phyloP scores from a whole-genome alignment of 92 coral and sea anemone species.

The Zoanthus solanderi region DNA sequence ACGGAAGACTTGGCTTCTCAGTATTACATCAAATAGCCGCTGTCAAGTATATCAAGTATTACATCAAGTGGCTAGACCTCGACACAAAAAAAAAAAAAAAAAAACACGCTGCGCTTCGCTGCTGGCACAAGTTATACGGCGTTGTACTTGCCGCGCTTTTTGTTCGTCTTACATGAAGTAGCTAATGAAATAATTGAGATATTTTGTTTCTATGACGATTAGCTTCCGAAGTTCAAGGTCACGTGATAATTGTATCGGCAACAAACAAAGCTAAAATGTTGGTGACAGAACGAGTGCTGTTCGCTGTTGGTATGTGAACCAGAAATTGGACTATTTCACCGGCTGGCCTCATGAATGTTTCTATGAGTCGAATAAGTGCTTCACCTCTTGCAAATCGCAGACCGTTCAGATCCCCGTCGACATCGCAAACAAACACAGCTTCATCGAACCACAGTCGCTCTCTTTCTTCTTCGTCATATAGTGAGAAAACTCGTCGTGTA shows the following conservation, averaged over 20 bases:
- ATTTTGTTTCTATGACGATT: constrained; percentile 46
- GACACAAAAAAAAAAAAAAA: no score
- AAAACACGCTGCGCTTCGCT: no score
- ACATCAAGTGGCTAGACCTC: no score
- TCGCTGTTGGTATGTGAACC: neutral
- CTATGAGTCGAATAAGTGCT: constrained; percentile 37
- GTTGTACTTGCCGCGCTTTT: neutral
- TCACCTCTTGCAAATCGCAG: constrained; percentile 33
- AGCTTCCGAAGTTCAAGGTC: constrained; percentile 40
- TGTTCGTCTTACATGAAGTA: constrained; percentile 26
- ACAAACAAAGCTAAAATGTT: constrained; percentile 21
- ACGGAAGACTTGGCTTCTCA: no score
- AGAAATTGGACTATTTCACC: neutral
- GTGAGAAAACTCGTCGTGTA: constrained; percentile 1
- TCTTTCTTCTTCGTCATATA: constrained; percentile 9
- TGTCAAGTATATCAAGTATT: no score
- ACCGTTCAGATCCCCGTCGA: constrained; percentile 19
- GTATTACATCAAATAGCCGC: no score
- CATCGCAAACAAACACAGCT: neutral
- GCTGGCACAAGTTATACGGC: neutral
- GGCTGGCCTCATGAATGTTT: constrained; percentile 23
- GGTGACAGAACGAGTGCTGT: neutral
- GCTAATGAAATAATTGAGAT: neutral
- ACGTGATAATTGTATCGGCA: constrained; percentile 36
- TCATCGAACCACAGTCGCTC: neutral